Conservation (phyloP, 2,113 vertebrate genomes). For the Ornithorhynchus anatinus region DNA sequence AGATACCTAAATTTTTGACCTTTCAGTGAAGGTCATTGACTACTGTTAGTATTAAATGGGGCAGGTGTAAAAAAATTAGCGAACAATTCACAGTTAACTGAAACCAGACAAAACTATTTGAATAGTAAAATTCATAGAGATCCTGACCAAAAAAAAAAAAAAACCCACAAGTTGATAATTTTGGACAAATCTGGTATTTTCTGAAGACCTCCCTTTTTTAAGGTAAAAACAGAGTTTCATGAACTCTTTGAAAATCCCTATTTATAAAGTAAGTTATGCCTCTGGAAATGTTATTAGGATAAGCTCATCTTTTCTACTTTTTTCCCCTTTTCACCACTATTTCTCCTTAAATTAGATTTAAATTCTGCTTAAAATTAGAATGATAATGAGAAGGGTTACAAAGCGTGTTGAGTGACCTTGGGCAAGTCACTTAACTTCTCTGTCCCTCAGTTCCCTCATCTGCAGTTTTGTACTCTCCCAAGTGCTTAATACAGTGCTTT, state of each 20-base stretch:
- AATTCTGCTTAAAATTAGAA: neutral
- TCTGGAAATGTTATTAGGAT: constrained; percentile 7
- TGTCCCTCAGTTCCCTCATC: neutral
- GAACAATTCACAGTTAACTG: constrained; percentile 55
- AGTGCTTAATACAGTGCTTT: neutral
- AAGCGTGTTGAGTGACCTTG: no score
- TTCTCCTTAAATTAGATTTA: constrained; percentile 17
- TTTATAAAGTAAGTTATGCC: constrained; percentile 16
- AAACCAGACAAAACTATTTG: constrained; percentile 61
- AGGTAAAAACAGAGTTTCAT: constrained; percentile 34
- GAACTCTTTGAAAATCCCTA: constrained; percentile 34
- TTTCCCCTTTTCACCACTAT: neutral
- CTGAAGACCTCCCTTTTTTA: constrained; percentile 22
- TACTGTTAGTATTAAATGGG: constrained; percentile 27
- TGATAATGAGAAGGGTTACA: neutral
- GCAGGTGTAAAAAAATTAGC: constrained; percentile 60
- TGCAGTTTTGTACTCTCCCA: no score
- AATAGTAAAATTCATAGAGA: constrained; percentile 37
- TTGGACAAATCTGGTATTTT: constrained; percentile 48
- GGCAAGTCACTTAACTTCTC: no score
- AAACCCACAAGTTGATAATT: neutral
- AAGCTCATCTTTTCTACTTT: constrained; percentile 17
- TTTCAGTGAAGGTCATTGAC: constrained; percentile 30
- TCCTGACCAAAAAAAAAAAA: neutral
- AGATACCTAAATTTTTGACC: constrained; percentile 50